Evolutionary conservation across 2,797 vertebrate species (phyloP).

Genomic region (Australoheros facetus): DNA sequence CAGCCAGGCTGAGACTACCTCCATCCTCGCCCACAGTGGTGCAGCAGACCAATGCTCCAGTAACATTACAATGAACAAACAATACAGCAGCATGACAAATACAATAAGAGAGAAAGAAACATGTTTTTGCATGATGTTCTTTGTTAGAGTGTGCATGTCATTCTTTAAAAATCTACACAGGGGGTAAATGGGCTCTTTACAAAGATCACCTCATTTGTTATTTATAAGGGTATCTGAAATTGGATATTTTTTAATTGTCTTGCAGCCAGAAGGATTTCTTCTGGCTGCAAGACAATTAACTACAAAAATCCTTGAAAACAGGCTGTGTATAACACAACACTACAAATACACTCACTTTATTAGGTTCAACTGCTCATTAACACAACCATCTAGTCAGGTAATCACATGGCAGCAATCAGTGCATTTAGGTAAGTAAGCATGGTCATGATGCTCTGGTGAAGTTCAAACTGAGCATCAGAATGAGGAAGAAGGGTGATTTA

Average conservation of each 20-base stretch:
- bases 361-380: too few species aligned
- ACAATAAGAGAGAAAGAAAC: background rate
- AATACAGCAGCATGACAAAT: slow-evolving; percentile 1
- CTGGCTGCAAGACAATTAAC: background rate
- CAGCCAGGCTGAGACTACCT: slow-evolving; percentile 38
- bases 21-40: slow-evolving; percentile 14
- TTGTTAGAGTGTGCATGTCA: background rate
- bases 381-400: too few species aligned
- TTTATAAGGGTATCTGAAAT: background rate
- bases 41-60: slow-evolving; percentile 37
- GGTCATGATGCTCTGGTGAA: background rate
- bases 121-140: background rate
- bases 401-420: background rate
- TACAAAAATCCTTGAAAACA: background rate
- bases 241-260: too few species aligned
- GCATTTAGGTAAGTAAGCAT: too few species aligned
- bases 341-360: background rate
- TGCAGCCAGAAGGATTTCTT: too few species aligned
- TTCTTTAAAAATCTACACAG: background rate
- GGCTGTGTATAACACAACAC: too few species aligned
- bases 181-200: background rate
- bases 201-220: background rate
- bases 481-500: background rate
- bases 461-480: background rate
- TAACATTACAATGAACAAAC: slow-evolving; percentile 2